Conservation (phyloP, 2,888 invertebrate species). For the Phortica magna region DNA sequence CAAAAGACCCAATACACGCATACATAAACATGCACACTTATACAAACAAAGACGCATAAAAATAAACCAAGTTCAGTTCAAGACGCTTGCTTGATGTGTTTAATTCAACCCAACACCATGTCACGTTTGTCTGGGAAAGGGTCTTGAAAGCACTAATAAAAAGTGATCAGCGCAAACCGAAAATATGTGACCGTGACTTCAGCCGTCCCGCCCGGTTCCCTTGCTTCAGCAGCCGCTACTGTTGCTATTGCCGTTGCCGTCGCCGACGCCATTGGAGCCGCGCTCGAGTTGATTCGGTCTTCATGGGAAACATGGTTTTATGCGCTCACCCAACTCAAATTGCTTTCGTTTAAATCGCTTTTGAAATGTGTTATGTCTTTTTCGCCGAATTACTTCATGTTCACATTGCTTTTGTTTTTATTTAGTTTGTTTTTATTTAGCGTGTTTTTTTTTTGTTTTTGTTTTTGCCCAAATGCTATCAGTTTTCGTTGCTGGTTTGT, state of each 20-base stretch:
- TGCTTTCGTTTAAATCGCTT: background rate
- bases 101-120: too few species aligned
- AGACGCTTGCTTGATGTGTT: too few species aligned
- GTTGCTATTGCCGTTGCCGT: background rate
- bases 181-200: too few species aligned
- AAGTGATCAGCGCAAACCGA: too few species aligned
- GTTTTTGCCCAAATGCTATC: background rate
- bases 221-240: background rate
- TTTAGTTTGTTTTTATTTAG: background rate
- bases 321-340: background rate
- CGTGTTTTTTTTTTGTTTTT: background rate
- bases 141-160: too few species aligned
- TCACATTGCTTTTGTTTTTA: background rate
- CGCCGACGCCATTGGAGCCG: background rate
- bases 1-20: background rate
- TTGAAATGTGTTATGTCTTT: background rate
- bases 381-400: conserved; percentile 9
- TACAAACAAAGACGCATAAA: background rate
- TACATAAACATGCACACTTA: background rate
- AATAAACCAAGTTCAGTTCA: background rate
- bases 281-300: background rate
- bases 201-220: too few species aligned
- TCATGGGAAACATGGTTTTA: background rate
- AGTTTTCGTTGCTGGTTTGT: background rate
- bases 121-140: too few species aligned